Evolutionary conservation across 1,140 invertebrate species (phyloP).

Genomic region (Ericerus pela): DNA sequence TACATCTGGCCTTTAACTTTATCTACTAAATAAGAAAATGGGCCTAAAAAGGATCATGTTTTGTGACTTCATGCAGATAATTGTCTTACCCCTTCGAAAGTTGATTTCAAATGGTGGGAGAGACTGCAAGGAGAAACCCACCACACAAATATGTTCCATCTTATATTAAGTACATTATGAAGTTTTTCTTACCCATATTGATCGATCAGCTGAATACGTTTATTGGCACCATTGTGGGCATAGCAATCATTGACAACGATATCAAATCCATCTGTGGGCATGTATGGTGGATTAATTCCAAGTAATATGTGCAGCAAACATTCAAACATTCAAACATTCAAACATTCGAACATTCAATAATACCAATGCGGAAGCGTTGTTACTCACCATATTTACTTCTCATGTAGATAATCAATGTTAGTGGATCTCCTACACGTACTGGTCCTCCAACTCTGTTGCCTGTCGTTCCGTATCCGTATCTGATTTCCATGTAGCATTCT

Average conservation of each 20-base stretch:
- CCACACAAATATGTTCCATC: too few species aligned
- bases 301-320: too few species aligned
- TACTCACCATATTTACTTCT: conserved; percentile 71
- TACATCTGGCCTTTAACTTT: too few species aligned
- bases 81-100: too few species aligned
- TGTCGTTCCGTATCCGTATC: conserved; percentile 69
- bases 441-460: conserved; percentile 72
- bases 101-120: too few species aligned
- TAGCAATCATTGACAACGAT: conserved; percentile 92
- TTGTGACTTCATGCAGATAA: too few species aligned
- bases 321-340: background rate
- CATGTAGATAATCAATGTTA: conserved; percentile 88
- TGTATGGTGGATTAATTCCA: too few species aligned
- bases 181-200: conserved; percentile 64
- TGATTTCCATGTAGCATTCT: conserved; percentile 89
- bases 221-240: conserved; percentile 83
- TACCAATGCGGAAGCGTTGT: background rate
- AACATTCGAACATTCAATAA: background rate
- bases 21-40: too few species aligned
- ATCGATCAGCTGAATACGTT: conserved; percentile 80
- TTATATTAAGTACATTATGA: too few species aligned
- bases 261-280: conserved; percentile 71
- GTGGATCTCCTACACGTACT: conserved; percentile 77
- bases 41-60: too few species aligned
- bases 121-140: too few species aligned